Conservation (phyloP, 2,113 vertebrate species). For the Elephas maximus region DNA sequence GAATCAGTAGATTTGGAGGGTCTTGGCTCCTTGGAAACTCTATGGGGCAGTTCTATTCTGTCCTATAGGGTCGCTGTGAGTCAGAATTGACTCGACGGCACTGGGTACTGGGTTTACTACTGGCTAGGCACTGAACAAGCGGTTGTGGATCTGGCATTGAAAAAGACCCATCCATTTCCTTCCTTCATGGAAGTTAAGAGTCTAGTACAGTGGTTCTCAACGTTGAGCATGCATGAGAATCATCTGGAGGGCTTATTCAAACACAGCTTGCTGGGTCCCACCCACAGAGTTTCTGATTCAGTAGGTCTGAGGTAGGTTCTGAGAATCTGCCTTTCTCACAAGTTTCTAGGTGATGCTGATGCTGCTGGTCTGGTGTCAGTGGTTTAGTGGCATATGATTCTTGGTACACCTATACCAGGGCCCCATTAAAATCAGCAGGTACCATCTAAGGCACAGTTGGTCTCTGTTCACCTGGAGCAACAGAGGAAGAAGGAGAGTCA, state of each 20-base stretch:
- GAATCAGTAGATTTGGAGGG: not conserved
- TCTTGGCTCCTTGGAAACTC: too few relatives aligned
- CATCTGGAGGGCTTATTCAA: not conserved
- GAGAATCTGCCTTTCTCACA: not conserved
- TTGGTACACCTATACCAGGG: not conserved
- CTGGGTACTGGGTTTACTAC: not conserved
- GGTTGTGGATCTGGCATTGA: not conserved
- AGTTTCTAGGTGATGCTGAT: not conserved
- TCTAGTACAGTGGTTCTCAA: not conserved
- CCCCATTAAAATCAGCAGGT: not conserved
- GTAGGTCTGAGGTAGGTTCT: not conserved
- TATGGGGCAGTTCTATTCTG: too few relatives aligned
- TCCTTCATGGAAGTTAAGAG: not conserved
- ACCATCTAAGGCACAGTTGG: not conserved
- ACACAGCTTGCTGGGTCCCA: not conserved
- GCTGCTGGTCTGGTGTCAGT: not conserved
- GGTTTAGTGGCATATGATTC: not conserved
- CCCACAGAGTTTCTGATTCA: not conserved
- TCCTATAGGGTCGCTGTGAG: too few relatives aligned
- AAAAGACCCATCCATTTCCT: not conserved
- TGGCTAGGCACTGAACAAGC: not conserved
- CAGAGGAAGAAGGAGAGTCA: not conserved
- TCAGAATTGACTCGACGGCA: too few relatives aligned
- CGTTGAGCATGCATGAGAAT: not conserved
- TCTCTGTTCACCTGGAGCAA: not conserved